Conservation (phyloP, 2,888 invertebrate genomes). For the Magallana nippona region DNA sequence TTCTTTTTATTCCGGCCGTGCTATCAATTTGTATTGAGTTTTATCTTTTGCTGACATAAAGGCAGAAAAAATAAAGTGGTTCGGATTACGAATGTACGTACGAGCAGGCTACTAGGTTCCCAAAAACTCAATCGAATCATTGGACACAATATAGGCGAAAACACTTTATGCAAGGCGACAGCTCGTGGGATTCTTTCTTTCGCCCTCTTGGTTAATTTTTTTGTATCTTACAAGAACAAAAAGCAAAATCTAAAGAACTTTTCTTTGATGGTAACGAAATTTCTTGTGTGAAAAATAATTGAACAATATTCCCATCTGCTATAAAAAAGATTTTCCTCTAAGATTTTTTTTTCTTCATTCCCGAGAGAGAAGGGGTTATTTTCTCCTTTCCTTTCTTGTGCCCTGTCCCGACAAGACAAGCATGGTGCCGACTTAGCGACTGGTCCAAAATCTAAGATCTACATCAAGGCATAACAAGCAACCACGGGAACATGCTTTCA, state of each 20-base stretch:
- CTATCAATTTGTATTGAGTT: slow-evolving; percentile 11
- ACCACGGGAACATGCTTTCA: slow-evolving; percentile 5
- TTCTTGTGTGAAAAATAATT: slow-evolving; percentile 21
- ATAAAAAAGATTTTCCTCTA: too few species aligned
- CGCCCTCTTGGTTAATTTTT: too few species aligned
- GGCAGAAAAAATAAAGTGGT: background rate
- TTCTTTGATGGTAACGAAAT: background rate
- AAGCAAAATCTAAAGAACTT: background rate
- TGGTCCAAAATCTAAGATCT: background rate
- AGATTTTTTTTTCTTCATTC: too few species aligned
- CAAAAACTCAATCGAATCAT: too few species aligned
- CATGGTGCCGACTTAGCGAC: background rate
- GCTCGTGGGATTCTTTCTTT: too few species aligned
- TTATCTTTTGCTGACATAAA: background rate
- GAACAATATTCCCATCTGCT: slow-evolving; percentile 5
- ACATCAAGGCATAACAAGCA: background rate
- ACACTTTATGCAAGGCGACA: too few species aligned
- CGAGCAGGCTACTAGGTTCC: too few species aligned
- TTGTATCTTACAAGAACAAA: too few species aligned
- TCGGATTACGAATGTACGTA: too few species aligned
- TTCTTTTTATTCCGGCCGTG: background rate
- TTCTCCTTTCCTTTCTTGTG: background rate
- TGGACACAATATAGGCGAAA: too few species aligned
- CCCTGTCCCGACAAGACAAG: background rate
- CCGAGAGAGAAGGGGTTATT: too few species aligned